Percentiles rank a stretch among this genome's conserved stretches.
These are phyloP conservation scores for Onychostoma macrolepis DNA, from an alignment of 2,113 vertebrate genomes.

Conservation along the genomic window DNA sequence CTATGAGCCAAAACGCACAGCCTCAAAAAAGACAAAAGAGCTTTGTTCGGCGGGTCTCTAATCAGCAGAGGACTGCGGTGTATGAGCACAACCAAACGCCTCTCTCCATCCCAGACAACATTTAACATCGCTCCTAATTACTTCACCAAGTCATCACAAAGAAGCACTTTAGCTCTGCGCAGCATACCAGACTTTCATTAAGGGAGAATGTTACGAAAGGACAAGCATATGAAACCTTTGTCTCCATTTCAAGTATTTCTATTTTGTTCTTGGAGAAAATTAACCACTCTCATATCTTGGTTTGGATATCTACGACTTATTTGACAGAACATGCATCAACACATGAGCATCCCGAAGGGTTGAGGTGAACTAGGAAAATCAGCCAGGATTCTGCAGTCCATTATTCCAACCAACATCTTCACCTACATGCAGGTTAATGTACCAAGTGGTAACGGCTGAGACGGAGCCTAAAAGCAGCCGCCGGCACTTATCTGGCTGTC, in stretches of 20 bases:
- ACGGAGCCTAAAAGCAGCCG: conserved; percentile 22
- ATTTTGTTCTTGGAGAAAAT: conserved; percentile 8
- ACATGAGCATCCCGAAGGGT: background rate
- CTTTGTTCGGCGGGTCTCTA: conserved; percentile 30
- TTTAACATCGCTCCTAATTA: conserved; percentile 41
- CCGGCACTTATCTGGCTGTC: conserved; percentile 35
- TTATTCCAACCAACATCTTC: conserved; percentile 7
- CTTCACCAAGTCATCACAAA: conserved; percentile 23
- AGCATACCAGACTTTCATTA: conserved; percentile 12
- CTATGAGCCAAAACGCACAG: background rate
- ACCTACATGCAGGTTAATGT: conserved; percentile 26
- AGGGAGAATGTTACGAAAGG: background rate
- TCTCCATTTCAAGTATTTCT: conserved; percentile 6
- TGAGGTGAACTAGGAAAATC: conserved; percentile 11
- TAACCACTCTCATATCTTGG: background rate
- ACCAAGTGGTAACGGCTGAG: conserved; percentile 11
- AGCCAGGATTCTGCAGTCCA: background rate
- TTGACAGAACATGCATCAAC: background rate
- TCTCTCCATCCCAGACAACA: conserved; percentile 17
- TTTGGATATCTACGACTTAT: background rate
- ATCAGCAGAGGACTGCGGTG: conserved; percentile 15
- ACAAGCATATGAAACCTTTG: background rate
- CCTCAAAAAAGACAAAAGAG: conserved; percentile 5
- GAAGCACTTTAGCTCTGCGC: conserved; percentile 1
- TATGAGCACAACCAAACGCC: background rate